Evolutionary conservation across 2,888 invertebrate genomes (phyloP).

Genomic region (Cybosia mesomella): DNA sequence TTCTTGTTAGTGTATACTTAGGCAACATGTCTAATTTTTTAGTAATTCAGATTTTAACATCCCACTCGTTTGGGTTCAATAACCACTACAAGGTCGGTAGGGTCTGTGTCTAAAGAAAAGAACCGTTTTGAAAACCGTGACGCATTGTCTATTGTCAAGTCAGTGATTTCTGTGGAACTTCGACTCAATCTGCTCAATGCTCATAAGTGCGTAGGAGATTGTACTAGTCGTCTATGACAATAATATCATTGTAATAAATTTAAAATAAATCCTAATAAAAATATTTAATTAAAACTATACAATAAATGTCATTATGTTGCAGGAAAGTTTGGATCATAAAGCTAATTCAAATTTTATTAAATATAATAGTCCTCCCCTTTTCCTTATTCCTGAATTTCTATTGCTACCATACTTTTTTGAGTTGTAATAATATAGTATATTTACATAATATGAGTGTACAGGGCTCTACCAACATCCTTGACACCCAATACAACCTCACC

Average conservation of each 20-base stretch:
- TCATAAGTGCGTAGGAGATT: conserved; percentile 36
- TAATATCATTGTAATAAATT: neutral
- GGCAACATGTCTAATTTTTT: conserved; percentile 3
- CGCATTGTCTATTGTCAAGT: conserved; percentile 61
- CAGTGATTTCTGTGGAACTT: conserved; percentile 29
- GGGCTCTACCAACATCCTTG: too few relatives aligned
- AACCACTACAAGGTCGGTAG: conserved; percentile 75
- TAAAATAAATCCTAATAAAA: too few relatives aligned
- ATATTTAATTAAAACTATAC: too few relatives aligned
- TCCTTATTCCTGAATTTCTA: conserved; percentile 4
- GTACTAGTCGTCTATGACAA: conserved; percentile 19
- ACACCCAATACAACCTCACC: too few relatives aligned
- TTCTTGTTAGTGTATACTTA: neutral
- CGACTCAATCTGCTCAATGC: conserved; percentile 13
- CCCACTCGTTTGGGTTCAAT: conserved; percentile 68
- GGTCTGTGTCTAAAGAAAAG: conserved; percentile 60
- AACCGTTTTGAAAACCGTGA: conserved; percentile 71
- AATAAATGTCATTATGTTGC: too few relatives aligned
- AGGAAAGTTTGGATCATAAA: neutral
- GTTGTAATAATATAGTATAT: too few relatives aligned
- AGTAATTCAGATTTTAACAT: conserved; percentile 25
- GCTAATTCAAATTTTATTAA: neutral
- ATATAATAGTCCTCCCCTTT: neutral
- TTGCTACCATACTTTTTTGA: neutral
- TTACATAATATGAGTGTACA: too few relatives aligned